These are phyloP conservation scores for Chelonoidis abingdonii DNA, from an alignment of 2,113 vertebrate genomes.

Conservation along the genomic window DNA sequence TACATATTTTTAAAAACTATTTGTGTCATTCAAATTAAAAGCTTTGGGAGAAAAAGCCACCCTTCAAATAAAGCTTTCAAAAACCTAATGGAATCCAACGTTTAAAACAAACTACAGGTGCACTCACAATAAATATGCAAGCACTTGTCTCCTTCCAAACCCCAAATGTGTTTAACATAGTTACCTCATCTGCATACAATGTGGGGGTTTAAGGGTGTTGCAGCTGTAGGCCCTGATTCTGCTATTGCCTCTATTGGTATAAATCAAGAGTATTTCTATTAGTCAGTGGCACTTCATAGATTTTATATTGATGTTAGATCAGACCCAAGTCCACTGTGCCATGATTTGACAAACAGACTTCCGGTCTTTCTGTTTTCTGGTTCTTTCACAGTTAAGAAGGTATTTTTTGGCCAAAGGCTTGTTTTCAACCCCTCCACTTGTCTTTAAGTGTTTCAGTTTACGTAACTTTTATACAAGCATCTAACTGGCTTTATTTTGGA, in stretches of 20 bases:
- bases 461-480: neutral
- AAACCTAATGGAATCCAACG: neutral
- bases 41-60: neutral
- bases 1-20: neutral
- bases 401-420: neutral
- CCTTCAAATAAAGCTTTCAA: neutral
- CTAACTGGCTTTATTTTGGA: neutral
- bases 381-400: neutral
- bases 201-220: neutral
- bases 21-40: neutral
- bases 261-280: neutral
- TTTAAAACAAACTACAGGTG: neutral
- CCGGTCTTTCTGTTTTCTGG: neutral
- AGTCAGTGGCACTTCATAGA: accelerated
- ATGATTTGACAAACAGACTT: neutral
- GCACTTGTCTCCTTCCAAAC: neutral
- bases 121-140: neutral
- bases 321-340: neutral
- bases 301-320: neutral
- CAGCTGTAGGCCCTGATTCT: neutral
- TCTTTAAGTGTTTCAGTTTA: neutral
- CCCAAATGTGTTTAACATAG: neutral
- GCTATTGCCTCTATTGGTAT: neutral
- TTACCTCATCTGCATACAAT: neutral
- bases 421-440: neutral